A percentile compares a stretch with the other conserved stretches of the same genome.
Conservation (phyloP, 2,113 vertebrate genomes). For the Urocynchramus pylzowi region DNA sequence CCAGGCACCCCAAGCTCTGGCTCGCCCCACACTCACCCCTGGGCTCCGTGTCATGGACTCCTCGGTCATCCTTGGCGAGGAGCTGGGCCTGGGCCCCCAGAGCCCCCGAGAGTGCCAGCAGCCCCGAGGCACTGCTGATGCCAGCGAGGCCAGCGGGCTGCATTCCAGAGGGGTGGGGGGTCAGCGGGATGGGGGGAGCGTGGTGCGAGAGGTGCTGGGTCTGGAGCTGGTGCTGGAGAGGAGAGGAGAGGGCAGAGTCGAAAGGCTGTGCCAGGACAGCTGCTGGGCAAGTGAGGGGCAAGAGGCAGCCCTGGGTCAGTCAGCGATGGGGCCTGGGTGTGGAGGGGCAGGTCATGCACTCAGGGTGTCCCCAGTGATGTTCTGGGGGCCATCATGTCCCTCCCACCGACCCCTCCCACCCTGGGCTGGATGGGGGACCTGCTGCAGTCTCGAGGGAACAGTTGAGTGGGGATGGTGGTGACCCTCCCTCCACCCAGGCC, state of each 20-base stretch:
- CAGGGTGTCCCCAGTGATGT: not conserved
- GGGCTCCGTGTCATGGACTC: constrained; percentile 80
- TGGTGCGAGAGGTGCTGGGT: constrained; percentile 90
- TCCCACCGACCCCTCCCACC: rapidly evolving
- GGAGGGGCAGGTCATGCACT: not conserved
- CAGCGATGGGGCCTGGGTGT: rapidly evolving
- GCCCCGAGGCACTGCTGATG: constrained; percentile 79
- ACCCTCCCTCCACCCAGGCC: rapidly evolving
- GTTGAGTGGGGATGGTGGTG: not conserved
- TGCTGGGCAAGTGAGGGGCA: not conserved
- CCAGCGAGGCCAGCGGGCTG: constrained; percentile 74
- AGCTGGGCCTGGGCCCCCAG: constrained; percentile 84
- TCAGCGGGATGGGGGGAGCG: constrained; percentile 85
- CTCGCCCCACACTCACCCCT: constrained; percentile 69
- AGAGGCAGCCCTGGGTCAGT: not conserved
- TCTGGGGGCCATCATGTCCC: rapidly evolving
- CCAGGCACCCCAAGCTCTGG: not conserved
- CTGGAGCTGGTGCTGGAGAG: constrained; percentile 83
- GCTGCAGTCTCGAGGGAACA: rapidly evolving
- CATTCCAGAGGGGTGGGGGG: constrained; percentile 84
- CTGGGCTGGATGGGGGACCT: not conserved
- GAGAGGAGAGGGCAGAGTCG: not conserved
- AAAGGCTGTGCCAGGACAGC: not conserved
- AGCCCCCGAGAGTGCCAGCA: constrained; percentile 84
- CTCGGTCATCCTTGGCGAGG: constrained; percentile 83